Base-by-base conservation (phyloP, 2,888 invertebrate species). In the Octodonta nipae region DNA sequence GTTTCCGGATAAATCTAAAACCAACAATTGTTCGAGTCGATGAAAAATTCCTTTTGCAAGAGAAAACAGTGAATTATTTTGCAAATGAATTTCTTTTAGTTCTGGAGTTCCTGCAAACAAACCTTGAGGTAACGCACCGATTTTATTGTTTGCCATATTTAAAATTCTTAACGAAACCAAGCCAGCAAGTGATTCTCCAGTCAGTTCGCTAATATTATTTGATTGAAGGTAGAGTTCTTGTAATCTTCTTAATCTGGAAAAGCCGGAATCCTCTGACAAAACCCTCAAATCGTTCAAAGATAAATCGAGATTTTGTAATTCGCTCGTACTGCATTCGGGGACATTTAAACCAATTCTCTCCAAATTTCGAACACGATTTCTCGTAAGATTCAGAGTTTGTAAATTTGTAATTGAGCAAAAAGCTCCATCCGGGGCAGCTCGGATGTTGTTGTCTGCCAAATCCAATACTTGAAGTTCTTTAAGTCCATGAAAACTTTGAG, bases 141-240 rank as follows among this genome's bases (percentile, higher is more conserved):
- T 64, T 43, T 75, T 75, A 61, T 93, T 93, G 58, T 81, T 79
- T 46, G 88, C 85, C 54, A 89, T 68, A 67, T 92, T 88, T 31
- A 93, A 63, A 22, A 82, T 74, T 48, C 83, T 73, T 57, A 92
- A 66, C 28, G 80, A 78, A 22, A 76, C 73, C 30, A 91, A 68
- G 26, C 85, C 84, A 38, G 77, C 73, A 44, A 91, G 71, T 11
- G 86, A 77, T 55, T 84, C 80, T 48, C 77, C 73, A 38, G 79
- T 78, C 51, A 89, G 72, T 50, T 81, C 78, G 33, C 73, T 73
- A 42, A 91, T 77, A 54, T 81, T 78, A 58, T 92, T 92, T 56
- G 83, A 75, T 60, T 86, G 80, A 47, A 92, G 60, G 50, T 78
- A 73, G 22, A 93, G 67, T 50, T 80, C 76, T 49, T 84, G 80